A percentile compares a stretch with the other conserved stretches of the same genome.
Conservation (phyloP, 2,797 vertebrate genomes). For the Eulemur mongoz region DNA sequence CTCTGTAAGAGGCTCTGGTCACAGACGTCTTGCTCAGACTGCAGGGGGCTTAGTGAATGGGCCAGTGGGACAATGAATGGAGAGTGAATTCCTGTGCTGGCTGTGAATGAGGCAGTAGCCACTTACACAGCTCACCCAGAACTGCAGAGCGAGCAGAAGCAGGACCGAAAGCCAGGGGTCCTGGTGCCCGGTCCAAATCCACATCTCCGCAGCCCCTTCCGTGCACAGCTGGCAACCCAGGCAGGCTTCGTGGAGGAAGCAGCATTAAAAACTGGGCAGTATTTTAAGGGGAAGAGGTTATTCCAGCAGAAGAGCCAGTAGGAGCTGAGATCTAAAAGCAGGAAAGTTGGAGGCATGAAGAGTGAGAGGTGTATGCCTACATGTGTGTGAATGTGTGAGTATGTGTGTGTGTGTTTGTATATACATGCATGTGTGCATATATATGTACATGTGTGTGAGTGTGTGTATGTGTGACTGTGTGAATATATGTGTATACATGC, state of each 20-base stretch:
- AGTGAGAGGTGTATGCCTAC: not conserved
- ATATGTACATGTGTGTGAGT: too few species aligned
- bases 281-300: not conserved
- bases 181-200: not conserved
- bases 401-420: too few species aligned
- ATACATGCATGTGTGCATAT: not conserved
- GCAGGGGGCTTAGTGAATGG: rapidly evolving
- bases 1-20: not conserved
- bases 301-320: not conserved
- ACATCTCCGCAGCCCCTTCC: not conserved
- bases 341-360: not conserved
- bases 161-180: rapidly evolving
- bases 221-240: rapidly evolving
- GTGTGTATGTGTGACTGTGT: too few species aligned
- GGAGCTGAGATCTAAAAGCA: not conserved
- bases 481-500: too few species aligned
- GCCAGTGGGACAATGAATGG: rapidly evolving
- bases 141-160: not conserved
- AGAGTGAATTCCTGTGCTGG: rapidly evolving
- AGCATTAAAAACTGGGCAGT: not conserved
- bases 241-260: not conserved
- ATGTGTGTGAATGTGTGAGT: not conserved
- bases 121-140: not conserved
- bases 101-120: not conserved
- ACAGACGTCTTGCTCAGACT: rapidly evolving